Conservation (phyloP, 2,113 vertebrate species). For the Triplophysa tibetana region DNA sequence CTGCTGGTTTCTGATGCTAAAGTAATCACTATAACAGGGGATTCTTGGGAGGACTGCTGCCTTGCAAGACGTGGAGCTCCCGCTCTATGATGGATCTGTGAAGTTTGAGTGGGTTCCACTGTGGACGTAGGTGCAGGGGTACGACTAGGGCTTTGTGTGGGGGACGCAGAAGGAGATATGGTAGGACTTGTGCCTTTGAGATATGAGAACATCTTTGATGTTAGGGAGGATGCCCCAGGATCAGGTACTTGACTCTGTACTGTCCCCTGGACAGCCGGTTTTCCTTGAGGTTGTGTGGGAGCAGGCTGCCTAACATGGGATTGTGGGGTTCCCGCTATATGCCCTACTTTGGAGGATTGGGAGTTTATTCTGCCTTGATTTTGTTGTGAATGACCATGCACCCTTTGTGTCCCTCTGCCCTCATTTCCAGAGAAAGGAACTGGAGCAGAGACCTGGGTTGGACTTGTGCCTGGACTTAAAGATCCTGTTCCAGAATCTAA, state of each 20-base stretch:
- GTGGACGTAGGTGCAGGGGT: constrained; percentile 67
- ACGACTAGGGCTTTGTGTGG: constrained; percentile 85
- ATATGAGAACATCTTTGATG: constrained; percentile 82
- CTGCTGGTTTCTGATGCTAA: constrained; percentile 81
- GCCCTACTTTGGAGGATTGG: constrained; percentile 76
- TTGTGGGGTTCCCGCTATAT: constrained; percentile 16
- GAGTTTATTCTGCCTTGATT: constrained; percentile 81
- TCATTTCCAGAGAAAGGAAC: constrained; percentile 81
- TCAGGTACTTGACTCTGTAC: constrained; percentile 65
- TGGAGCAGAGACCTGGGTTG: constrained; percentile 88
- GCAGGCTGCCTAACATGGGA: constrained; percentile 47
- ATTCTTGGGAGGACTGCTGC: constrained; percentile 88
- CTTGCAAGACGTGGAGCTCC: constrained; percentile 80
- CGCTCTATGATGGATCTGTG: constrained; percentile 78
- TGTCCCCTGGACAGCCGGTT: constrained; percentile 58
- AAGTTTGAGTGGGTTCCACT: constrained; percentile 78
- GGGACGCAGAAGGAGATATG: constrained; percentile 82
- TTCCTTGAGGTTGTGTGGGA: constrained; percentile 49
- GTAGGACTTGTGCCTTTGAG: constrained; percentile 86
- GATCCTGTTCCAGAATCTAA: constrained; percentile 83
- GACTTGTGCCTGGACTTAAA: constrained; percentile 93
- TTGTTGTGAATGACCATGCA: constrained; percentile 88
- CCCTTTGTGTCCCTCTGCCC: constrained; percentile 81
- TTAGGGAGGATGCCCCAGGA: constrained; percentile 62
- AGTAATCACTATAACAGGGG: constrained; percentile 88